These are phyloP conservation scores for Toxostoma redivivum DNA, from an alignment of 2,113 vertebrate species.

Conservation along the genomic window DNA sequence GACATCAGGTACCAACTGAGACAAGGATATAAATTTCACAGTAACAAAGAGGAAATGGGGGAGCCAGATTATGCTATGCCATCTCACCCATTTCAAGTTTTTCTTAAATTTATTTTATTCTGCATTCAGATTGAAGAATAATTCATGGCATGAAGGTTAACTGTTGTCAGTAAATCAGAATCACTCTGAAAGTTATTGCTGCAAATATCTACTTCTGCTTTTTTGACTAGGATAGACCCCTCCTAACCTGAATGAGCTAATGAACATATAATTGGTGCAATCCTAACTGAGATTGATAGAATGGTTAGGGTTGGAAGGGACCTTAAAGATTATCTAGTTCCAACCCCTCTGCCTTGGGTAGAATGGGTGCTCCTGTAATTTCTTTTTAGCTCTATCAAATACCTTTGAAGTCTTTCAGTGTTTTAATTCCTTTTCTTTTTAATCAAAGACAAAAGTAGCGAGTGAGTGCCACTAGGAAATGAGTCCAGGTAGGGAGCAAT, in stretches of 20 bases:
- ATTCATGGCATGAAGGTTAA: background rate
- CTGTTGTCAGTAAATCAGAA: background rate
- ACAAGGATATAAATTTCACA: background rate
- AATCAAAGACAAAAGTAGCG: background rate
- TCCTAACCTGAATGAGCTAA: background rate
- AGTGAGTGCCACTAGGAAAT: background rate
- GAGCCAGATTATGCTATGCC: background rate
- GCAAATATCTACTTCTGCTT: background rate
- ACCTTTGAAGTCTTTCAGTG: background rate
- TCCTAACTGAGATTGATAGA: background rate
- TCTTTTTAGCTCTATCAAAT: background rate
- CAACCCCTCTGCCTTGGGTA: background rate
- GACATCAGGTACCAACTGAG: background rate
- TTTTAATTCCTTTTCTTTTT: background rate
- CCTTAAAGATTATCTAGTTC: background rate
- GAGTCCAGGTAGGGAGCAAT: background rate
- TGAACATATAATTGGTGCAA: background rate
- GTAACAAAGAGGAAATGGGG: background rate
- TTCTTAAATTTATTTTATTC: background rate
- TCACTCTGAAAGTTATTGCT: background rate
- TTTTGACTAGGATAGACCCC: background rate
- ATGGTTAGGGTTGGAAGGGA: background rate
- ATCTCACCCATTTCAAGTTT: background rate
- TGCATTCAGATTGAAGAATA: slow-evolving; percentile 21
- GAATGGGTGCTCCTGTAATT: background rate